Percentiles rank a stretch among this genome's conserved stretches.
Conservation (phyloP, 1,140 invertebrate genomes). For the Steinernema feltiae region DNA sequence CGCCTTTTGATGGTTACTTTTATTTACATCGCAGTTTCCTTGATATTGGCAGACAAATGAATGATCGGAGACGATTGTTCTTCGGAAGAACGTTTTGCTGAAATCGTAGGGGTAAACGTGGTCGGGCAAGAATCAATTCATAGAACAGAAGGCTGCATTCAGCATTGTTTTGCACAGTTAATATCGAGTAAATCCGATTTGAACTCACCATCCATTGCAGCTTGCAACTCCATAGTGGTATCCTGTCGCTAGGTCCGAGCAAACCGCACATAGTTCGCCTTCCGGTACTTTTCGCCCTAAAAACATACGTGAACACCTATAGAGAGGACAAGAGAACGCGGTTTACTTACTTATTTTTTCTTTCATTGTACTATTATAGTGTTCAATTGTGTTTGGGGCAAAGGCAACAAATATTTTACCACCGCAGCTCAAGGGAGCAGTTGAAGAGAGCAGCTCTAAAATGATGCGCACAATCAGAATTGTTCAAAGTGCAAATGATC, state of each 20-base stretch:
- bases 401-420: neutral
- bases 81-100: conserved; percentile 56
- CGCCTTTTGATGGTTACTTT: no score
- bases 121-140: conserved; percentile 8
- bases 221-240: conserved; percentile 55
- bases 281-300: conserved; percentile 56
- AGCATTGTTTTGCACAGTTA: neutral
- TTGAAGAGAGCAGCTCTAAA: neutral
- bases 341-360: conserved; percentile 10
- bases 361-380: conserved; percentile 4
- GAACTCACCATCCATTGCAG: conserved; percentile 50
- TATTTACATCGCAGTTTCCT: conserved; percentile 62
- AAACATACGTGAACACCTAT: neutral
- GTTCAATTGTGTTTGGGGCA: neutral
- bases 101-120: conserved; percentile 24
- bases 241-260: conserved; percentile 61
- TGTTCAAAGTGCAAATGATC: neutral
- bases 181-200: no score
- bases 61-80: conserved; percentile 59
- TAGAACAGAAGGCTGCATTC: neutral
- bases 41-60: conserved; percentile 62
- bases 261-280: conserved; percentile 61
- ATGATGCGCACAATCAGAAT: neutral
- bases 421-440: neutral
- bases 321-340: neutral